These are phyloP conservation scores for Sceloporus tristichus DNA, from an alignment of 2,113 vertebrate species.

Conservation along the genomic window DNA sequence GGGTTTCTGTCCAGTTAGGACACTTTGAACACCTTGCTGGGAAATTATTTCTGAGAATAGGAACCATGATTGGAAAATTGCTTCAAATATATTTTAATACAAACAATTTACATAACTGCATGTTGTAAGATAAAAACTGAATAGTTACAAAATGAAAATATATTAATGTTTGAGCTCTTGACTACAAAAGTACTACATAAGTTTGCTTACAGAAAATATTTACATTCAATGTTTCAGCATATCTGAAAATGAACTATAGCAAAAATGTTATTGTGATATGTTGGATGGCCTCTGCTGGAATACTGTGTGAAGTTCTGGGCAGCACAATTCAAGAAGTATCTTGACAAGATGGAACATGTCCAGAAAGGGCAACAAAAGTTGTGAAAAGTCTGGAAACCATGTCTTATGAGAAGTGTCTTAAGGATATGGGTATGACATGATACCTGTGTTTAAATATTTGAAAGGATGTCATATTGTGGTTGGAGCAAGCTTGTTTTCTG, in stretches of 20 bases:
- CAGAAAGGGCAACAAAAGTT: no score
- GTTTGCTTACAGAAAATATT: background rate
- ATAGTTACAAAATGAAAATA: background rate
- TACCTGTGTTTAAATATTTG: no score
- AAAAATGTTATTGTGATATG: slow-evolving; percentile 1
- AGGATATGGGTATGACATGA: no score
- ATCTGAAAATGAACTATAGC: slow-evolving; percentile 35
- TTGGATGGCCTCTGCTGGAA: no score
- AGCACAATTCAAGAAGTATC: no score
- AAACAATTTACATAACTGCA: background rate
- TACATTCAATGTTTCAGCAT: background rate
- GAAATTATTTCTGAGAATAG: background rate
- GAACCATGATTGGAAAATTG: background rate
- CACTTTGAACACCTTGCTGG: background rate
- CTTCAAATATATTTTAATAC: background rate
- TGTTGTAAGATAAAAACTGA: background rate
- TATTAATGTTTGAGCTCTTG: background rate
- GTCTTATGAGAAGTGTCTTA: no score
- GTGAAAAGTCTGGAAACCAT: no score
- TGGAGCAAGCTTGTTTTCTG: no score
- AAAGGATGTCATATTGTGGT: no score
- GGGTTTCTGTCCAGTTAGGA: background rate
- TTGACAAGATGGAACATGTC: no score
- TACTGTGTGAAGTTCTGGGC: no score
- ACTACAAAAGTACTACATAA: background rate